Conservation (phyloP, 2,113 vertebrate genomes). For the Chascanopsetta lugubris region DNA sequence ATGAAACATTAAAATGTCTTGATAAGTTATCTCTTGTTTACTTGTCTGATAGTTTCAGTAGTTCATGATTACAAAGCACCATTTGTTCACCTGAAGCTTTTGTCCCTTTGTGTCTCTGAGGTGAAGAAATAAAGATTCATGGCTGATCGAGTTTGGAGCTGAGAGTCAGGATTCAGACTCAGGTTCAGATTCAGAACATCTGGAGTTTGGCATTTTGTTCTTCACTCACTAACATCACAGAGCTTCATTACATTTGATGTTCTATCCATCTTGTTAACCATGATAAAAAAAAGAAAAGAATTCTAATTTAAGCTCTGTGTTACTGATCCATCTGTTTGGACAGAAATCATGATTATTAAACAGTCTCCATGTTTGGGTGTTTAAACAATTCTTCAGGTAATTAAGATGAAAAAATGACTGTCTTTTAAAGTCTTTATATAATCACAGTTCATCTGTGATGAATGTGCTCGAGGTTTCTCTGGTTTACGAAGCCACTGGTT, state of each 20-base stretch:
- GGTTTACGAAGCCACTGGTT: constrained; percentile 6
- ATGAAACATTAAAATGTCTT: constrained; percentile 10
- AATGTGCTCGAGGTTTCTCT: constrained; percentile 7
- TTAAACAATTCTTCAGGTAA: not conserved
- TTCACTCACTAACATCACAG: no score
- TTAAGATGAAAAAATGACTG: constrained; percentile 2
- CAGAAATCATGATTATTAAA: no score
- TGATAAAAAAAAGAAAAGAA: no score
- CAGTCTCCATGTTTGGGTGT: not conserved
- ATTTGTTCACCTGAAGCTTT: constrained; percentile 38
- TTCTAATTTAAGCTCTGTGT: no score
- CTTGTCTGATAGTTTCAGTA: constrained; percentile 42
- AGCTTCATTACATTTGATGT: no score
- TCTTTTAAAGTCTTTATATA: not conserved
- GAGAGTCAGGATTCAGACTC: no score
- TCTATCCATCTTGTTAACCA: no score
- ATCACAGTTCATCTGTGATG: constrained; percentile 1
- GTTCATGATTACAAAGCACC: constrained; percentile 51
- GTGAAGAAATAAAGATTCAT: not conserved
- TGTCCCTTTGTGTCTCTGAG: constrained; percentile 4
- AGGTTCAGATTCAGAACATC: constrained; percentile 11
- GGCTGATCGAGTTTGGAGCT: no score
- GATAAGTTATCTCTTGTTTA: constrained; percentile 3
- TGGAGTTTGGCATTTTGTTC: no score
- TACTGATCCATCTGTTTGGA: no score